phyloP scores from a whole-genome alignment of 2,113 vertebrate genomes.

The human (Homo sapiens) region GRCh38 chr5:33071001-33071500 shows the following conservation, averaged over 20 bases:
- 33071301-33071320: neutral
- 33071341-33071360: neutral
- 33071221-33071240: conserved; percentile 18
- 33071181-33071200: neutral
- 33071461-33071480: neutral
- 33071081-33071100: neutral
- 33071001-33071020: neutral
- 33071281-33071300: neutral
- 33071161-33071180: neutral
- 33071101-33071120: neutral
- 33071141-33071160: neutral
- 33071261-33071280: neutral
- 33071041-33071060: neutral
- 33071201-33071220: neutral
- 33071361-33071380: neutral
- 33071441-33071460: neutral
- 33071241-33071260: neutral
- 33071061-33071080: neutral
- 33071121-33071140: neutral
- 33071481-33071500: conserved; percentile 2
- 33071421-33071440: neutral
- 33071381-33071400: neutral
- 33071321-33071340: neutral
- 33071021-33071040: neutral
- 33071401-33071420: neutral